These are phyloP conservation scores for Syrrhaptes paradoxus DNA, from an alignment of 2,113 vertebrate species.

Conservation along the genomic window DNA sequence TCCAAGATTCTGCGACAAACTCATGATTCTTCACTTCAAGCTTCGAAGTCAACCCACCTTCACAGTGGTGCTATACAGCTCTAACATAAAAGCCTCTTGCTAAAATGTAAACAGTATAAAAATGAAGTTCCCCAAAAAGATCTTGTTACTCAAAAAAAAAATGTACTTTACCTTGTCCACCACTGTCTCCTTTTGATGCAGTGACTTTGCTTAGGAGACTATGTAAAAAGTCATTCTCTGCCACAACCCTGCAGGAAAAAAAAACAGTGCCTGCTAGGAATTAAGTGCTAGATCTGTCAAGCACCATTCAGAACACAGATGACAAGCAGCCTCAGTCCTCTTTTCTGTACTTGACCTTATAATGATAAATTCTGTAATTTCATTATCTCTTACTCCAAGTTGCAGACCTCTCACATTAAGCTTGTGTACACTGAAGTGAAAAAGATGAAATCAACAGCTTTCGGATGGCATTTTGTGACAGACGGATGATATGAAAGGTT, in stretches of 20 bases:
- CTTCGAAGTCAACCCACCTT: not conserved
- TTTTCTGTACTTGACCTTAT: not conserved
- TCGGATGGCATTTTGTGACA: not conserved
- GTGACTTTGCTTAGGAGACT: slow-evolving; percentile 90
- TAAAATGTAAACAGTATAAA: not conserved
- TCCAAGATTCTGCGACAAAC: not conserved
- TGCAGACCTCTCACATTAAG: not conserved
- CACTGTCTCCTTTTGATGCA: slow-evolving; percentile 90
- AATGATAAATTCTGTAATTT: not conserved
- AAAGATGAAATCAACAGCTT: not conserved
- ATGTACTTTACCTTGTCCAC: slow-evolving; percentile 88
- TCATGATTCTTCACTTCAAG: not conserved
- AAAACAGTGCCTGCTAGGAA: not conserved
- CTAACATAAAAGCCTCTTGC: not conserved
- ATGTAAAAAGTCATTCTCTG: slow-evolving; percentile 95
- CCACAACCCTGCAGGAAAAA: slow-evolving; percentile 79
- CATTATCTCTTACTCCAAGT: not conserved
- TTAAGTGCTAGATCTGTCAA: not conserved
- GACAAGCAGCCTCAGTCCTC: not conserved
- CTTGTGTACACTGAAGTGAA: not conserved
- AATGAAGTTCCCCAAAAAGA: not conserved
- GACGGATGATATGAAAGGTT: not conserved
- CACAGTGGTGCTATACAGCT: not conserved
- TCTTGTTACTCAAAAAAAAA: not conserved
- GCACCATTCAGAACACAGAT: not conserved